Base-by-base conservation (phyloP, 1,140 invertebrate genomes). In the Drosophila kikkawai region DNA sequence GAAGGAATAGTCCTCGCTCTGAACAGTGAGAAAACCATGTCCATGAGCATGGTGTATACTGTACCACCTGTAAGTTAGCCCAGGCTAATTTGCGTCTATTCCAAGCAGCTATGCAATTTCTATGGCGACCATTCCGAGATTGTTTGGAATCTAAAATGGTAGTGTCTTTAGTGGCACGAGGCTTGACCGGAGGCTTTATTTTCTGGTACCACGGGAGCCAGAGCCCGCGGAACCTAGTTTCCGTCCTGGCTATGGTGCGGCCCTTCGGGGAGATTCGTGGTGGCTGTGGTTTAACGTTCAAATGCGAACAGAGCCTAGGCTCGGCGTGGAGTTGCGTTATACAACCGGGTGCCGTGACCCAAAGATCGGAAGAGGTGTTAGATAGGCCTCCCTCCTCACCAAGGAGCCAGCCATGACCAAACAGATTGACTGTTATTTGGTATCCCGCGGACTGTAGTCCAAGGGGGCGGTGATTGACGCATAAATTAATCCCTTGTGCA, bases 321-420 rank as follows among this genome's bases (percentile, higher is more conserved):
- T 56, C 50, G 51, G n/a, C 61, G 50, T 65, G 41, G 32, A 45
- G 51, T 44, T 55, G 19, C 59, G 50, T 37, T 65, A 32, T n/a
- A 22, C 48, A 53, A 50, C 26, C 34, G 22, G 34, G 48, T 19
- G 60, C 48, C 26, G 9, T 42, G 6, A 51, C 15, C 60, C 36
- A 32, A 2, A 47, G 29, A 65, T 53, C 41, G 17, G 42, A 32
- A 45, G 29, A 45, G 57, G 57, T 59, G 19, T 37, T 55, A 55
- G 53, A 39, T 56, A 56, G 34, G 60, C 42, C 92, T 91, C 32
- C 66, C 88, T 80, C 93, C 81, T 7, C 19, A 19, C 53, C 17
- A 39, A 55, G 26, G 50, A 44, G 41, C 8, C 15, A 44, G 41
- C 17, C 41, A 17, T 9, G 41, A 44, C 41, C 41, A 44, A 36